Conservation (phyloP, 2,113 vertebrate genomes). For the Daphoenositta chrysoptera region DNA sequence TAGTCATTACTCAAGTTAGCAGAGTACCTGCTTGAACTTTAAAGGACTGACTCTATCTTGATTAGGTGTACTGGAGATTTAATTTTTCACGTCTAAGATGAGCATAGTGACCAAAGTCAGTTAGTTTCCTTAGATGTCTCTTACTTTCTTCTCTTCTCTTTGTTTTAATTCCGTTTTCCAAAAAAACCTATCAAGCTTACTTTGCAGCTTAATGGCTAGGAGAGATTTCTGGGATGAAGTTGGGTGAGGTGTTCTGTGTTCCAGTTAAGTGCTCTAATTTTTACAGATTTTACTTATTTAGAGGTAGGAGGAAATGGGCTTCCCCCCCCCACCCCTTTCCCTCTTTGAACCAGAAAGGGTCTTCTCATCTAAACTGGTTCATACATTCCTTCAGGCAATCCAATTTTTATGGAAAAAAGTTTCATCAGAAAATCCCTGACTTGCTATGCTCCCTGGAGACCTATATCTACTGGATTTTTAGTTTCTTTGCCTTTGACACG, state of each 20-base stretch:
- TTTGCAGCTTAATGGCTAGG: neutral
- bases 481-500: neutral
- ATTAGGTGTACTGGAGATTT: neutral
- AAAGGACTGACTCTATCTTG: neutral
- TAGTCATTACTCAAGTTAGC: neutral
- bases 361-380: conserved; percentile 55
- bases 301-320: neutral
- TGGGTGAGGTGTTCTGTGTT: neutral
- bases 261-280: conserved; percentile 20
- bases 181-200: neutral
- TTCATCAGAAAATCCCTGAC: conserved; percentile 36
- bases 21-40: neutral
- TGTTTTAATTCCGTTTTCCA: neutral
- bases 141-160: neutral
- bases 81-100: neutral
- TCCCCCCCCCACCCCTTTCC: no score
- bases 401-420: conserved; percentile 30
- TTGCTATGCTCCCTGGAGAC: neutral
- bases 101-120: neutral
- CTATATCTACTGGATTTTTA: neutral
- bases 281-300: conserved; percentile 3
- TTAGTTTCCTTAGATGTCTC: neutral
- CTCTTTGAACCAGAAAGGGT: conserved; percentile 3
- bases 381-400: conserved; percentile 34
- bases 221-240: neutral